phyloP scores from a whole-genome alignment of 2,797 vertebrate species.

The Nyctalus aviator region DNA sequence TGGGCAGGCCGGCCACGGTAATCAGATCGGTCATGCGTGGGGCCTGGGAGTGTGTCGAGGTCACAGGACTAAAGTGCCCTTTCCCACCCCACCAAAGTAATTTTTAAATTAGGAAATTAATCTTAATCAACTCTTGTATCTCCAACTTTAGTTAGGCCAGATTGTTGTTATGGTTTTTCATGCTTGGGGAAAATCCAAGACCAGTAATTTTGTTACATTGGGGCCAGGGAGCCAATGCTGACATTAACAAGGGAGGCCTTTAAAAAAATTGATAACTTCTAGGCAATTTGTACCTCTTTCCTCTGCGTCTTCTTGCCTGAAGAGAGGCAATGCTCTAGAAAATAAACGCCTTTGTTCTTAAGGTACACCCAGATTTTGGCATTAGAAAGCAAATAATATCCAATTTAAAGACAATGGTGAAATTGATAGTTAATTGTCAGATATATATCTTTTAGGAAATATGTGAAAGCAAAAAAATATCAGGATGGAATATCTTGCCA shows the following conservation, averaged over 20 bases:
- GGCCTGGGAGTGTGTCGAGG: conserved; percentile 62
- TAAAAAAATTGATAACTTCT: neutral
- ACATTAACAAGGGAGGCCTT: conserved; percentile 18
- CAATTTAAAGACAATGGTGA: neutral
- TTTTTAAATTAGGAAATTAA: conserved; percentile 85
- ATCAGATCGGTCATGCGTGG: conserved; percentile 76
- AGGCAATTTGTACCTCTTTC: neutral
- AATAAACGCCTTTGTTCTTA: neutral
- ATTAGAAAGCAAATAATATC: neutral
- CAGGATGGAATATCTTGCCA: neutral
- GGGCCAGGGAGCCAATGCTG: neutral
- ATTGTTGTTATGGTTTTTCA: conserved; percentile 63
- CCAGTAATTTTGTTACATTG: conserved; percentile 45
- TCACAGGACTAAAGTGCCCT: conserved; percentile 82
- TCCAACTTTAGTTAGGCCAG: conserved; percentile 15
- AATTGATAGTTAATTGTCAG: neutral
- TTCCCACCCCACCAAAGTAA: conserved; percentile 81
- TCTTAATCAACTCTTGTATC: conserved; percentile 82
- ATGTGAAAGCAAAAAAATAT: neutral
- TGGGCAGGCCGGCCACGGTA: conserved; percentile 45
- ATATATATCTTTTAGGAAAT: neutral
- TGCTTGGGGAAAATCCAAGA: neutral
- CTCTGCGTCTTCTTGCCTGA: neutral
- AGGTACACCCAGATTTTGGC: neutral
- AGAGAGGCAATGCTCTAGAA: neutral